phyloP scores from a whole-genome alignment of 2,888 invertebrate species.

The Theodoxus fluviatilis region DNA sequence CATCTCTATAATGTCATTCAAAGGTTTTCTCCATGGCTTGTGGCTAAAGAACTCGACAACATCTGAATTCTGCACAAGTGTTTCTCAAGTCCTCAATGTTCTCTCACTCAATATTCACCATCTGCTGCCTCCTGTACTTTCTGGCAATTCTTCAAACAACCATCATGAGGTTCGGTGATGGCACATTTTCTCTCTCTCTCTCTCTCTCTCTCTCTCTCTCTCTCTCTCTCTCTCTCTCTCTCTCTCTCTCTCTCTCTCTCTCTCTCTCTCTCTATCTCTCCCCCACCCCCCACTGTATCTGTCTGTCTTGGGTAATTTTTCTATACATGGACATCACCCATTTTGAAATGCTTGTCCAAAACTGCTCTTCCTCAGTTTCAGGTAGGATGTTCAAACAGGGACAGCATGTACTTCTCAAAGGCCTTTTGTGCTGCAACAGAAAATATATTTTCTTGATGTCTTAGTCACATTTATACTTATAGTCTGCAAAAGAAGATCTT shows the following conservation, averaged over 20 bases:
- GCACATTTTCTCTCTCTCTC: too few species aligned
- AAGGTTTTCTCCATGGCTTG: too few species aligned
- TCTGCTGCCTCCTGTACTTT: too few species aligned
- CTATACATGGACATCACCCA: background rate
- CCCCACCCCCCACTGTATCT: conserved; percentile 6
- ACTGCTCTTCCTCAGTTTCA: background rate
- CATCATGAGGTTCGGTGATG: too few species aligned
- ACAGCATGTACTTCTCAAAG: conserved; percentile 41
- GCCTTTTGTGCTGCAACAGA: conserved; percentile 39
- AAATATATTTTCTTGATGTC: background rate
- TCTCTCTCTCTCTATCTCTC: background rate
- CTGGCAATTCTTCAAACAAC: too few species aligned
- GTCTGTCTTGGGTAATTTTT: conserved; percentile 3
- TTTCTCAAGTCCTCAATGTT: too few species aligned
- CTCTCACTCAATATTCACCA: too few species aligned
- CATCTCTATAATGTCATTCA: too few species aligned
- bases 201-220: conserved; percentile 22
- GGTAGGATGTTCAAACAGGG: conserved; percentile 9
- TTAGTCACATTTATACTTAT: background rate
- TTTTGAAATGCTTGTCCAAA: background rate
- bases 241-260: conserved; percentile 9
- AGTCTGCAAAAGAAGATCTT: background rate
- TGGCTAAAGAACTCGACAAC: too few species aligned
- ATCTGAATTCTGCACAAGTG: too few species aligned
- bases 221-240: conserved; percentile 15